A percentile compares a stretch with the other conserved stretches of the same genome.
phyloP scores from a whole-genome alignment of 2,797 vertebrate genomes.

The Paguma larvata region DNA sequence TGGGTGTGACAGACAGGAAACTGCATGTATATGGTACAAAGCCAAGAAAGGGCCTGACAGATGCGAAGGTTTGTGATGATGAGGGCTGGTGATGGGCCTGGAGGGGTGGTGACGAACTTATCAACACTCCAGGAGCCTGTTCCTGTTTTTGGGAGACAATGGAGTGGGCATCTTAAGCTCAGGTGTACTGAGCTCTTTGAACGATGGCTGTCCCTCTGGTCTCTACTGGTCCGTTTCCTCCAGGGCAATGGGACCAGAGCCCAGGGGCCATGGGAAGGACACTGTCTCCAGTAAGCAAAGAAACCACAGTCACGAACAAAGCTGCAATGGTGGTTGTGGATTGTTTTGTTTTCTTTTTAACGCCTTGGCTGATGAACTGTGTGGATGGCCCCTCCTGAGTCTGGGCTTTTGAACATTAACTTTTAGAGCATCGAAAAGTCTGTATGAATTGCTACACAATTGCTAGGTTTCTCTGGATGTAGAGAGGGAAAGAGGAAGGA shows the following conservation, averaged over 20 bases:
- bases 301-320: conserved; percentile 55
- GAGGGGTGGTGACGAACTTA: not conserved
- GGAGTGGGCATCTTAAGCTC: not conserved
- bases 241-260: not conserved
- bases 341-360: conserved; percentile 62
- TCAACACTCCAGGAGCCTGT: not conserved
- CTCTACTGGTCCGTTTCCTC: conserved; percentile 42
- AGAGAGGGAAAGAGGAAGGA: not conserved
- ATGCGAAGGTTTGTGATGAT: not conserved
- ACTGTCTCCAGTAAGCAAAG: conserved; percentile 67
- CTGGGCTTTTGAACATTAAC: conserved; percentile 4
- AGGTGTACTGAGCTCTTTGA: conserved; percentile 43
- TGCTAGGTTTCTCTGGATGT: conserved; percentile 42
- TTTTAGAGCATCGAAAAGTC: conserved; percentile 10
- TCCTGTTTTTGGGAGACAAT: not conserved
- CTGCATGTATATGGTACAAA: not conserved
- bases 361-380: conserved; percentile 44
- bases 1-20: not conserved
- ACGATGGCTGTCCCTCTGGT: not conserved
- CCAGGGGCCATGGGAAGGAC: not conserved
- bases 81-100: not conserved
- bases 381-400: not conserved
- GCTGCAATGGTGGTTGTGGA: not conserved
- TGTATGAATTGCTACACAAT: conserved; percentile 5
- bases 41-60: not conserved